Conservation (phyloP, 2,888 invertebrate genomes). For the Meteorus cinctellus region DNA sequence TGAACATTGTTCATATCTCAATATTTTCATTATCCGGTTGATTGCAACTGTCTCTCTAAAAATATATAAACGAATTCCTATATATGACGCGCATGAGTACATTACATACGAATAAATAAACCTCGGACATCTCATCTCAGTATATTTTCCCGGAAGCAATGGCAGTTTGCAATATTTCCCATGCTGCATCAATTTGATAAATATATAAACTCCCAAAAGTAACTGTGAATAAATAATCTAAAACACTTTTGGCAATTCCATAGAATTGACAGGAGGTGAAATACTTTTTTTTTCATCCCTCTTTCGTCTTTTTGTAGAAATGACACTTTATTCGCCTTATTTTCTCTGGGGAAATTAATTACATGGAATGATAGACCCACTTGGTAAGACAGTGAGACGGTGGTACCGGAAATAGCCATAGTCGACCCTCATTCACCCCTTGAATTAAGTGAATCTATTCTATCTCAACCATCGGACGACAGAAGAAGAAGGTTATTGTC, state of each 20-base stretch:
- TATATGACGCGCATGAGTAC: conserved; percentile 13
- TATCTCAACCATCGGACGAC: neutral
- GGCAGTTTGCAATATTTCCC: conserved; percentile 17
- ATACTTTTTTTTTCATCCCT: neutral
- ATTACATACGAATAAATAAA: conserved; percentile 30
- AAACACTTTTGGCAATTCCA: neutral
- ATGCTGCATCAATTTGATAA: neutral
- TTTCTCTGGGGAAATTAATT: conserved; percentile 12
- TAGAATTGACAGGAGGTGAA: neutral
- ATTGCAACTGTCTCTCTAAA: neutral
- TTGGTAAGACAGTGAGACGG: neutral
- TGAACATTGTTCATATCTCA: neutral
- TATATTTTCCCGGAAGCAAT: conserved; percentile 25
- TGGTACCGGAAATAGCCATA: neutral
- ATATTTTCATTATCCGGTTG: conserved; percentile 14
- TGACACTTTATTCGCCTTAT: neutral
- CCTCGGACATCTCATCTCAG: conserved; percentile 25
- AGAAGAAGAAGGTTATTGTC: conserved; percentile 1
- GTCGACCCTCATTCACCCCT: conserved; percentile 3
- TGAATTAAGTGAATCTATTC: conserved; percentile 4
- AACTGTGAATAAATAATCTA: conserved; percentile 14
- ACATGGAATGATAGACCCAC: neutral
- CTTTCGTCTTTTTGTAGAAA: neutral
- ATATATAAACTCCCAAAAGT: conserved; percentile 3
- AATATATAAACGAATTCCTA: neutral